Base-by-base conservation (phyloP, 2,113 vertebrate species). In the Pseudolaguvia tuberculata region DNA sequence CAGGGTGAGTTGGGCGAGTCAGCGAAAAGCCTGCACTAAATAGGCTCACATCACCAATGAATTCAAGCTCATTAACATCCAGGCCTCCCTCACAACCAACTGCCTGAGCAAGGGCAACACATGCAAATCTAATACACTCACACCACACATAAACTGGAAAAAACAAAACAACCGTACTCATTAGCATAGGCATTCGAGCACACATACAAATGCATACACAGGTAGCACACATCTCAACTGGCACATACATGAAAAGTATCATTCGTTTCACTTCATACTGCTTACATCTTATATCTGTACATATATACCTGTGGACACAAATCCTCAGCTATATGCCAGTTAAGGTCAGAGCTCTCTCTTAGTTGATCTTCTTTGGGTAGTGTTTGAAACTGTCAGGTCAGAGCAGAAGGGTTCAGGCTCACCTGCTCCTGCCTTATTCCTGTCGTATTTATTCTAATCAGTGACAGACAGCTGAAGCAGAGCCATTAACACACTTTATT, bases 401-500 rank as follows among this genome's bases (percentile, higher is more conserved):
- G 71, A 69, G 62, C 69, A 45, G 66, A 56, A 52, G 76, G 35
- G 48, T 72, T 63, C 61, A 27, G 29, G 15, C 56, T 78, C 73
- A 81, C 76, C 80, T 81, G 76, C 56, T 76, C 58, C 72, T 61
- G 80, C 56, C 71, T 76, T 78, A 59, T 78, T 56, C 59, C 25
- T 72, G 66, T 59, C 59, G n/a, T 70, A 77, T 79, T 78, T 65
- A 79, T 77, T 70, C 78, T 77, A 79, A 80, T 79, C 79, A 79
- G 55, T 70, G 58, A 74, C 62, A 68, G 73, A 66, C 73, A 78
- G 79, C 63, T 73, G 75, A 78, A 80, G 72, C 75, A 47, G 29
- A 63, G 67, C 78, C 75, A 80, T 83, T 83, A 83, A 75, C 73
- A 81, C 79, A 79, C 72, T 80, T 83, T 83, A 83, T 80, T 81